Percentiles rank a stretch among this genome's conserved stretches.
Conservation (phyloP, 92 coral and sea anemone genomes). For the Siderastrea radians region DNA sequence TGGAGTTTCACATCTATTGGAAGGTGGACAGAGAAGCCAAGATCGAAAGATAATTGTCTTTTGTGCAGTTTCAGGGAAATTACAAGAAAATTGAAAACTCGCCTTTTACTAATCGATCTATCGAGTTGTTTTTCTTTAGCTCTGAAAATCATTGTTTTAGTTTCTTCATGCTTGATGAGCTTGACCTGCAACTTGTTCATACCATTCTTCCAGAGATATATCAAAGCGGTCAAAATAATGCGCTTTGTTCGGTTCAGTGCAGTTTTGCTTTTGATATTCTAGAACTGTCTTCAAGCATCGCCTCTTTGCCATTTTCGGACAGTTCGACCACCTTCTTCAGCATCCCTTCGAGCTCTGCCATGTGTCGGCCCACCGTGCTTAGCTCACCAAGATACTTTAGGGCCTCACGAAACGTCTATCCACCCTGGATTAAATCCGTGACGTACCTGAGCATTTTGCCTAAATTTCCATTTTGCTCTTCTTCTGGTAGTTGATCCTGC, state of each 20-base stretch:
- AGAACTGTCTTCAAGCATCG: constrained; percentile 48
- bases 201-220: constrained; percentile 41
- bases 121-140: no score
- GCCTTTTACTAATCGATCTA: no score
- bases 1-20: no score
- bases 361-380: constrained; percentile 1
- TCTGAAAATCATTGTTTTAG: constrained; percentile 39
- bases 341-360: background rate
- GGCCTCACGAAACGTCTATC: constrained; percentile 36
- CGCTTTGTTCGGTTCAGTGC: constrained; percentile 33
- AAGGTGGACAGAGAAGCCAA: no score
- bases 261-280: constrained; percentile 53
- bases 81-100: no score
- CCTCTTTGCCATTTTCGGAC: constrained; percentile 53
- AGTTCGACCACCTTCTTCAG: background rate
- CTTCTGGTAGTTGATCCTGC: background rate
- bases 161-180: constrained; percentile 39
- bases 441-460: background rate
- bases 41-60: no score
- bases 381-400: constrained; percentile 23
- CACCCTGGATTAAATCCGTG: constrained; percentile 2
- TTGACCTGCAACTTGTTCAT: constrained; percentile 32
- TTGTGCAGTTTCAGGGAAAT: no score
- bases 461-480: background rate
- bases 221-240: background rate